These are phyloP conservation scores for Acleris sparsana DNA, from an alignment of 2,888 invertebrate species.

Conservation along the genomic window DNA sequence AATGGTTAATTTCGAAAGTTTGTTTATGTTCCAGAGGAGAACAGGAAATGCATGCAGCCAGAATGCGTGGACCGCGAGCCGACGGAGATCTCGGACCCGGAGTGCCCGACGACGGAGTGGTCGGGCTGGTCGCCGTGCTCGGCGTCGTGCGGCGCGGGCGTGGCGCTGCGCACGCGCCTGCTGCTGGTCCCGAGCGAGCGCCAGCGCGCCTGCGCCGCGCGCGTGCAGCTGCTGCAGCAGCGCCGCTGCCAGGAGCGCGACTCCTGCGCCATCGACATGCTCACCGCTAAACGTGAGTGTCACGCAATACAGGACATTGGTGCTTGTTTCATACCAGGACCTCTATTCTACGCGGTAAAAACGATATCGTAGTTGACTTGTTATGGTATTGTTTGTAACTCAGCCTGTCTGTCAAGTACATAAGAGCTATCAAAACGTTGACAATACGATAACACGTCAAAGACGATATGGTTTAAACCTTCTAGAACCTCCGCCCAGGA, in stretches of 20 bases:
- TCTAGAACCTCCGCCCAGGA: too few species aligned
- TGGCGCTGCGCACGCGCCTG: constrained; percentile 87
- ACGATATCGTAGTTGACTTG: too few species aligned
- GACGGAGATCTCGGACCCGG: constrained; percentile 81
- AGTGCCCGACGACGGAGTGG: constrained; percentile 94
- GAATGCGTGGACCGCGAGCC: constrained; percentile 83
- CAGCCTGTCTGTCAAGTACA: too few species aligned
- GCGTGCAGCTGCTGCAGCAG: constrained; percentile 90
- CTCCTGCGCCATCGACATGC: constrained; percentile 88
- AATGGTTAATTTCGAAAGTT: neutral
- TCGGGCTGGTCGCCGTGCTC: constrained; percentile 96
- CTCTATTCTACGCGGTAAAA: too few species aligned
- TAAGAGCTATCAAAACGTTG: too few species aligned
- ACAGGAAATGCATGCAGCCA: constrained; percentile 90
- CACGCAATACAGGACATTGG: too few species aligned
- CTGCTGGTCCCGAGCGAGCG: constrained; percentile 85
- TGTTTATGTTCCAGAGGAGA: constrained; percentile 85
- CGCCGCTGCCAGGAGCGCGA: constrained; percentile 86
- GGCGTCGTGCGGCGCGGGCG: constrained; percentile 93
- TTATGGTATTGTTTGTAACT: too few species aligned
- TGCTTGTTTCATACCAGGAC: too few species aligned
- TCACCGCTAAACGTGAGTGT: constrained; percentile 88
- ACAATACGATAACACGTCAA: too few species aligned
- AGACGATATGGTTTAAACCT: too few species aligned
- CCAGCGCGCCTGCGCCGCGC: constrained; percentile 86